phyloP scores from a whole-genome alignment of 2,113 vertebrate species.

The Otus sunia region DNA sequence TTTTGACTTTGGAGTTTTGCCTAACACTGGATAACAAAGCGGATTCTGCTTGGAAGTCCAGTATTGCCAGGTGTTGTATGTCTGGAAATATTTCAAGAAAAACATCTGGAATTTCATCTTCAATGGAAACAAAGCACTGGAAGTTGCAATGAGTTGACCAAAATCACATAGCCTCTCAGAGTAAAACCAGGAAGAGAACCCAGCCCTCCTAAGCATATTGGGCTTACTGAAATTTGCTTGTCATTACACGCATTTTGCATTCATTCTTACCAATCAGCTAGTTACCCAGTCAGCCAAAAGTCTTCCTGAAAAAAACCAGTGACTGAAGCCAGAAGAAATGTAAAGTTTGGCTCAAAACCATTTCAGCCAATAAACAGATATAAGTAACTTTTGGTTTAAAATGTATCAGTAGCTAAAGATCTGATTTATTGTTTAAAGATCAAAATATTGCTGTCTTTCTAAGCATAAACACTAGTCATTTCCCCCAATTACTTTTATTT shows the following conservation, averaged over 20 bases:
- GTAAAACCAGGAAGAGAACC: not conserved
- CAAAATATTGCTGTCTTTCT: not conserved
- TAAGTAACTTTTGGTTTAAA: not conserved
- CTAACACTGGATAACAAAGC: not conserved
- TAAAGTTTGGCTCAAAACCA: not conserved
- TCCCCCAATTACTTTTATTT: not conserved
- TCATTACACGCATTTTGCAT: not conserved
- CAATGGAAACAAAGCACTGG: not conserved
- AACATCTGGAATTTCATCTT: conserved; percentile 20
- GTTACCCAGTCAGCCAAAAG: not conserved
- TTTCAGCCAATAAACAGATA: not conserved
- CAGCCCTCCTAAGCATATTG: not conserved
- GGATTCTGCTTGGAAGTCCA: not conserved
- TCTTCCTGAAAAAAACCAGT: not conserved
- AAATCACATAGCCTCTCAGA: not conserved
- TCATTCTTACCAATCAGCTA: not conserved
- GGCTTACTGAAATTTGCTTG: not conserved
- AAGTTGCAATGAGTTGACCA: not conserved
- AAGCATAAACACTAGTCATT: not conserved
- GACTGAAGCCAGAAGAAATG: not conserved
- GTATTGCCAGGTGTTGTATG: not conserved
- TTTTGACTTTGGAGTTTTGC: not conserved
- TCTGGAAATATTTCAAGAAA: conserved; percentile 9
- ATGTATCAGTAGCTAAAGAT: not conserved
- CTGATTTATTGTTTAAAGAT: not conserved